phyloP scores from a whole-genome alignment of 2,888 invertebrate species.

The Oscheius sp. region DNA sequence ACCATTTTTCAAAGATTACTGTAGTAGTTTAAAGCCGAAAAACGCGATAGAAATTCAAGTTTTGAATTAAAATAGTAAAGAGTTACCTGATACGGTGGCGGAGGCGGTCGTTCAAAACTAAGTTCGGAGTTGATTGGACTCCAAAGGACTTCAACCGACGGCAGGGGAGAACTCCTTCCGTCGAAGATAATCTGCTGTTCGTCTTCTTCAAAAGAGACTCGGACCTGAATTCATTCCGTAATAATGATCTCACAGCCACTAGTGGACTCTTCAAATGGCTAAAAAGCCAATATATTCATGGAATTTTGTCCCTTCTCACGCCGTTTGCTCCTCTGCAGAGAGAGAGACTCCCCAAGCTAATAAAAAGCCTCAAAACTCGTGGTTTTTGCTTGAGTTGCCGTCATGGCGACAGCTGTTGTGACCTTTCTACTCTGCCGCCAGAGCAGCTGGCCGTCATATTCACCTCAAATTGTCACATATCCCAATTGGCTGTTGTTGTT shows the following conservation, averaged over 20 bases:
- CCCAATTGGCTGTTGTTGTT: too few species aligned
- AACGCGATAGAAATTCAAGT: too few species aligned
- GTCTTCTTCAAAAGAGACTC: conserved; percentile 42
- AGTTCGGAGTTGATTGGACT: conserved; percentile 1
- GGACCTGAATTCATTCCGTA: conserved; percentile 20
- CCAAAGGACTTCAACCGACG: conserved; percentile 51
- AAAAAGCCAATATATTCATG: neutral
- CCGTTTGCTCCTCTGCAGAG: too few species aligned
- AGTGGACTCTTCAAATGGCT: neutral
- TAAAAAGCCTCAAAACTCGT: too few species aligned
- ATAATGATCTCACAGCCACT: too few species aligned
- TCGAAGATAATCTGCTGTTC: conserved; percentile 42
- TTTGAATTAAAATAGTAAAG: neutral
- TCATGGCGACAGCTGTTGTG: neutral
- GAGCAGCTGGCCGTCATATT: conserved; percentile 16
- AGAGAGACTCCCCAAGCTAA: too few species aligned
- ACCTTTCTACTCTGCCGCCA: neutral
- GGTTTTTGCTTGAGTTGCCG: too few species aligned
- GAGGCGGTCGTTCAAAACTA: neutral
- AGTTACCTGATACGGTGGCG: conserved; percentile 1
- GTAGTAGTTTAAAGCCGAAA: too few species aligned
- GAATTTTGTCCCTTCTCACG: neutral
- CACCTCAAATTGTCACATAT: neutral
- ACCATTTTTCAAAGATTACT: too few species aligned
- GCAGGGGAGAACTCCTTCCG: conserved; percentile 35